Evolutionary conservation across 2,797 vertebrate genomes (phyloP), one percentile per base, ranked within the genome.

Genomic region (Tangara arthus): DNA sequence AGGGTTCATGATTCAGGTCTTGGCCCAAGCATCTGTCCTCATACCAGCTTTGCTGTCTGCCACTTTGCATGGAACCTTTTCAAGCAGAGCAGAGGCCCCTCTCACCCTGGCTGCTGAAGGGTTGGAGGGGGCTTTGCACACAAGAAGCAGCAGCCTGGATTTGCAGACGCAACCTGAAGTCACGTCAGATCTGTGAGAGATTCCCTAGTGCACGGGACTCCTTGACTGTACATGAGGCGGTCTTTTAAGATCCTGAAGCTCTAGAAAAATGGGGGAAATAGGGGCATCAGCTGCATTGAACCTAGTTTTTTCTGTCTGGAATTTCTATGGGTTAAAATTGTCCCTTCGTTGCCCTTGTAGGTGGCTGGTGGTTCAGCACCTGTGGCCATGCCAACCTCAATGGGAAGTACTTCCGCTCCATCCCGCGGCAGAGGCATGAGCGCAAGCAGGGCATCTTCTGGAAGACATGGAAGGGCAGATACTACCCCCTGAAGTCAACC

Each of bases 311-410:
- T 68, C 49, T 79, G 11, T 18, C 22, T 78, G 71, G 56, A 64
- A 41, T 47, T 23, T 59, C 72, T 39, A 13, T 28, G 61, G 27
- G 27, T 55, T 77, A 60, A 92, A 75, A 16, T 68, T 69, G 59
- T 78, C 50, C 91, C 60, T 68, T n/a, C 0, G 0, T 61, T 93
- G 44, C 78, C 59, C 42, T 44, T 94, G 55, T 63, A 99, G 99
- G 99, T 47, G 99, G 99, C 59, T 99, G 99, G 99, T 99, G 99
- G 99, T 99, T 99, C 90, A 99, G 98, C 89, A 98, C 98, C 91
- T 99, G 99, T 4, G 98, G 99, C 65, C 98, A 98, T 27, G 98
- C 99, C 94, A 99, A 99, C 97, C 98, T 99, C 47, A 99, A 99
- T 0, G 99, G 99, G 20, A 98, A 98, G 78, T 99, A 99, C 78